Evolutionary conservation across 2,113 vertebrate species (phyloP), one percentile per base, ranked within the genome.

Genomic region (Scophthalmus maximus): DNA sequence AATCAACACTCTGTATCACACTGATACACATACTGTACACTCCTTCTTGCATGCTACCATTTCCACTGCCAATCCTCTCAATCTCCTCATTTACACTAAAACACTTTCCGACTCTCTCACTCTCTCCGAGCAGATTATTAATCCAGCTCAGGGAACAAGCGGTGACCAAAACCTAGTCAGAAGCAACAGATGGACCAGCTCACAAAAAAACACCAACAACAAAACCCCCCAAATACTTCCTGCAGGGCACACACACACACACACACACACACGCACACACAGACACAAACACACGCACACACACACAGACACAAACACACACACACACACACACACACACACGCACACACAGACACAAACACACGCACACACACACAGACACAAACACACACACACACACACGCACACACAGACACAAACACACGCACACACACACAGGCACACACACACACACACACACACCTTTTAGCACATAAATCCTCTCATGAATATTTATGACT

Each of bases 151-250:
- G 79, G 57, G 72, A 83, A 87, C 74, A 74, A 57, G 25, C 79
- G 82, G 86, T 87, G 76, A 88, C 79, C 50, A 70, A 88, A 86
- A 67, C 51, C 26, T 68, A 42, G 17, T 87, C 57, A 58, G 70
- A 81, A 75, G 57, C 61, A 85, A 85, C 89, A 85, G 83, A 88
- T 84, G 81, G 80, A 68, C n/a, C 8, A n/a, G 71, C 74, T 79
- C 59, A 38, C 49, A 70, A 71, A 81, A 66, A 78, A 70, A 68
- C 75, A 23, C 59, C 6, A 64, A 49, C 40, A 30, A 68, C 38
- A 42, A 40, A 46, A 65, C 42, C 8, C 25, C 26, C 12, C 0
- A 22, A 67, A 76, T 70, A 38, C 53, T 78, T 71, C 68, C 59
- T 75, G 71, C 12, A 0, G 25, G 0, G n/a, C 60, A 64, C 77